Evolutionary conservation across 1,140 invertebrate genomes (phyloP).

Genomic region (Planococcus citri): DNA sequence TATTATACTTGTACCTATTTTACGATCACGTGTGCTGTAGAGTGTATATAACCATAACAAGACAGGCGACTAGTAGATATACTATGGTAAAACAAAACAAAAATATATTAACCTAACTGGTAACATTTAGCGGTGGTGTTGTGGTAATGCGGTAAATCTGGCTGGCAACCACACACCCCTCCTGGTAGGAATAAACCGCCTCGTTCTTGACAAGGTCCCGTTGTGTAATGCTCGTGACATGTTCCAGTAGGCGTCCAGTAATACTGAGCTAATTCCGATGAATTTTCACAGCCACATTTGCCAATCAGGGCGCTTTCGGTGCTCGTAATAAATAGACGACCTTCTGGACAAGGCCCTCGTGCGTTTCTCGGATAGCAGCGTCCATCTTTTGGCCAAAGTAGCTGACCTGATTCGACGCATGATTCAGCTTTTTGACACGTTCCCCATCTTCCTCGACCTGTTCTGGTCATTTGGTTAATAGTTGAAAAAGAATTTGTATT

Average conservation of each 20-base stretch:
- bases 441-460: conserved; percentile 43
- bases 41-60: too few relatives aligned
- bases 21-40: too few relatives aligned
- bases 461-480: conserved; percentile 13
- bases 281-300: conserved; percentile 27
- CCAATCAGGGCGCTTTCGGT: conserved; percentile 23
- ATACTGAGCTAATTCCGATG: conserved; percentile 23
- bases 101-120: conserved; percentile 49
- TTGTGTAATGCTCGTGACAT: conserved; percentile 63
- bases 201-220: conserved; percentile 56
- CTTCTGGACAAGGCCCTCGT: conserved; percentile 59
- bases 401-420: conserved; percentile 43
- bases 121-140: conserved; percentile 52
- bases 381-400: conserved; percentile 57
- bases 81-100: background rate
- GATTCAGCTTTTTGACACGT: conserved; percentile 48
- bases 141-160: conserved; percentile 56
- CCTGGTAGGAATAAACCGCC: conserved; percentile 62
- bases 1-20: too few relatives aligned
- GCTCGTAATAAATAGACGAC: conserved; percentile 42
- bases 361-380: conserved; percentile 54
- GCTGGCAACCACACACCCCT: conserved; percentile 53
- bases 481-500: too few relatives aligned
- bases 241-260: conserved; percentile 33
- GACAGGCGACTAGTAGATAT: too few relatives aligned